Evolutionary conservation across 2,888 invertebrate genomes (phyloP).

Genomic region (Lumbricus terrestris): DNA sequence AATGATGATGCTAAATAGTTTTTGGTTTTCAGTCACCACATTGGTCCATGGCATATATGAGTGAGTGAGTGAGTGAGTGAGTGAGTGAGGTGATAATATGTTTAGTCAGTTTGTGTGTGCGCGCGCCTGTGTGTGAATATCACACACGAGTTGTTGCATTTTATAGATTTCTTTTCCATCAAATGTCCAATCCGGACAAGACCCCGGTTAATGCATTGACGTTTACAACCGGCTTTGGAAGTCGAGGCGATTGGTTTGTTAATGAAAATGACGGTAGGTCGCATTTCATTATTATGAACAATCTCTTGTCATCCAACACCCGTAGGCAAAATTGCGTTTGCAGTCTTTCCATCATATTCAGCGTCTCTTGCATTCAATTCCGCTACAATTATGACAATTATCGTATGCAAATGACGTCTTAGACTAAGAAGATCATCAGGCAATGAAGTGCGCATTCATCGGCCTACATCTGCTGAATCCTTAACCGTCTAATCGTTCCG

Average conservation of each 20-base stretch:
- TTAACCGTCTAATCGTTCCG: too few relatives aligned
- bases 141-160: neutral
- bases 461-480: too few relatives aligned
- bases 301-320: neutral
- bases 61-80: too few relatives aligned
- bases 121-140: neutral
- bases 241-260: conserved; percentile 20
- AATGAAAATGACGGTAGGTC: neutral
- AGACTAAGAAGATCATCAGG: neutral
- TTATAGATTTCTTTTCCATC: neutral
- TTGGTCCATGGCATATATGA: too few relatives aligned
- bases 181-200: neutral
- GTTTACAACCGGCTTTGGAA: conserved; percentile 23
- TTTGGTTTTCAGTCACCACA: neutral
- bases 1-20: too few relatives aligned
- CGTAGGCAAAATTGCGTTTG: neutral
- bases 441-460: neutral
- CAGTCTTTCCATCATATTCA: neutral
- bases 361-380: neutral
- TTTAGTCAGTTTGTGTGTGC: too few relatives aligned
- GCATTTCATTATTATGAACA: neutral
- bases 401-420: neutral
- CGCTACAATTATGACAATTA: neutral
- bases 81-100: too few relatives aligned
- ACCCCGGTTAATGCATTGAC: conserved; percentile 13